Base-by-base conservation (phyloP, 2,888 invertebrate genomes). In the Heliconius ethilla region DNA sequence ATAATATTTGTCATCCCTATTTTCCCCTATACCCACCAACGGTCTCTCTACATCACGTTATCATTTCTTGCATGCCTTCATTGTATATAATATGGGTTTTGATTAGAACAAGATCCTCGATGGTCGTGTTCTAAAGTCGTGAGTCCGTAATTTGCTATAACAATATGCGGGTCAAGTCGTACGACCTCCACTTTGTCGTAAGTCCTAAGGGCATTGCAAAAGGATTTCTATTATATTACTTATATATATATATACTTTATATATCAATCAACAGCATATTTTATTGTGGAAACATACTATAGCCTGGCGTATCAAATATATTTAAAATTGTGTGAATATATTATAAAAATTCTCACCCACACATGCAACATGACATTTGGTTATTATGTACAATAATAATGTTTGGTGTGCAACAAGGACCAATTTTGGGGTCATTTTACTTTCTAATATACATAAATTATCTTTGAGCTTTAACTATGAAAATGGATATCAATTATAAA, bases 121-220 rank as follows among this genome's bases (percentile, higher is more conserved):
- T 62, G 37, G 45, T 69, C 69, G 69, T 69, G 69, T 40, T 40
- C 40, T 15, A 25, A 74, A 73, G 70, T 82, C 82, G 81, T 82
- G 82, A 78, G 77, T 75, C 51, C n/a, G 80, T 73, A 81, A 82
- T 82, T 82, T 81, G 80, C 78, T 76, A 67, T 65, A 77, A 76
- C 81, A 79, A 75, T 77, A 77, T 75, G 70, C 79, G 63, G 82
- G 81, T 82, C 81, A 79, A 76, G 75, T 74, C 29, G 59, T 63
- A 76, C 75, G 82, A 81, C 82, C 82, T 77, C 81, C 76, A 76
- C 51, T 80, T 77, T 76, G 79, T 78, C 81, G 76, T 80, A 69
- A 75, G 66, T 76, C 76, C 80, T 74, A 62, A 78, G 74, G 78
- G 80, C 80, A 76, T 75, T 69, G 72, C 77, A 77, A 77, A 69